Conservation (phyloP, 2,888 invertebrate genomes). For the Acronicta aceris region DNA sequence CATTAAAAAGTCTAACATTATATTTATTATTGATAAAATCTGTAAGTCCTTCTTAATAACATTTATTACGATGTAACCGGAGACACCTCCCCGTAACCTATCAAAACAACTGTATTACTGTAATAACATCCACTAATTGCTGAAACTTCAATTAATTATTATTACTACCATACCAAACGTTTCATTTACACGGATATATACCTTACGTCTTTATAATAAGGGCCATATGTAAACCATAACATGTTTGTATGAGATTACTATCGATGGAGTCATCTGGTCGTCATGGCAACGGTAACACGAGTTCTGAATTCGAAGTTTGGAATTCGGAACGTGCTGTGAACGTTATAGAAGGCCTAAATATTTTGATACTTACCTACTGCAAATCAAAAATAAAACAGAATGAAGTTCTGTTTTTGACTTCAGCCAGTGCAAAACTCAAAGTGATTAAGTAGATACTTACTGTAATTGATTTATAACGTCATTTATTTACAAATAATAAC, state of each 20-base stretch:
- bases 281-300: constrained; percentile 67
- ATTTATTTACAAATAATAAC: too few species aligned
- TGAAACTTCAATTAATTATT: constrained; percentile 57
- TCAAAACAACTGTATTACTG: constrained; percentile 40
- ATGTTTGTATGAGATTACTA: constrained; percentile 37
- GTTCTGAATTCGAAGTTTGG: constrained; percentile 68
- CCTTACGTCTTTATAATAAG: constrained; percentile 3
- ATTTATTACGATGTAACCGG: constrained; percentile 1
- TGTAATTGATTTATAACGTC: too few species aligned
- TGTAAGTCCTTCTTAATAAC: constrained; percentile 4
- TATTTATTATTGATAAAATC: too few species aligned
- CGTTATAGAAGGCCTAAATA: constrained; percentile 7
- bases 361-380: constrained; percentile 52
- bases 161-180: neutral
- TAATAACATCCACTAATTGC: constrained; percentile 42
- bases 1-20: too few species aligned
- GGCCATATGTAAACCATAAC: constrained; percentile 1
- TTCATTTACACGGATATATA: constrained; percentile 3
- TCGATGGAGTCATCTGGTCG: constrained; percentile 61
- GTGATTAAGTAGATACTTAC: too few species aligned
- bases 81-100: constrained; percentile 27
- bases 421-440: too few species aligned
- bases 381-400: too few species aligned
- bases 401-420: too few species aligned
- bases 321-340: constrained; percentile 66